Base-by-base conservation (phyloP, 2,888 invertebrate species). In the Parelbella ahira region DNA sequence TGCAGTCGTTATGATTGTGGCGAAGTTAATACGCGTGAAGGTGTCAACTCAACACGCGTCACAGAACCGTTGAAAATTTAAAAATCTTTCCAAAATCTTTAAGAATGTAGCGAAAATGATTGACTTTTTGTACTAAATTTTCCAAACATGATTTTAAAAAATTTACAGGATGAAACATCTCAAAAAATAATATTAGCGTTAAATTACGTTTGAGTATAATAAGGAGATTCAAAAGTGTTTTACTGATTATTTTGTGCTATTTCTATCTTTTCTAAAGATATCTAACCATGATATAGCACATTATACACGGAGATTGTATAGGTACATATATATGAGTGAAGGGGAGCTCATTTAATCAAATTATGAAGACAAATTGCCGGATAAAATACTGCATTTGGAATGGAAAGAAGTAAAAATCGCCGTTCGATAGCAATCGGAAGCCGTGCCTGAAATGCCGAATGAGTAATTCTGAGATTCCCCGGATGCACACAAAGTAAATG, bases 401-500 rank as follows among this genome's bases (percentile, higher is more conserved):
- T 80, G 68, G 70, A 82, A 83, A 84, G 83, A 86, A 83, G 82
- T 79, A 86, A 83, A 87, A 87, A 87, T 86, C 84, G 84, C 77
- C 76, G 68, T 61, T 51, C 68, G 63, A 75, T 72, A 69, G 81
- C 63, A 67, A 69, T 63, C 63, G 65, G 58, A 63, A 54, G 64
- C 60, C 86, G 86, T 84, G 87, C 80, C 83, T 81, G 69, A 73
- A 86, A 84, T 87, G 66, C 72, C 68, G 61, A 78, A 86, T 81
- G 82, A 81, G 84, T 83, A 83, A 83, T 84, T 83, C 81, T 74
- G 67, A 82, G 79, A 84, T 87, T 79, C 87, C 62, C 66, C 66
- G 70, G 82, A 83, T 79, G 76, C 66, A 62, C 66, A 54, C 60
- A 68, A 79, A 73, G 78, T 76, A 73, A 83, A 83, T 80, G 81